Evolutionary conservation across 1,140 invertebrate species (phyloP).

Genomic region (Cydia fagiglandana): DNA sequence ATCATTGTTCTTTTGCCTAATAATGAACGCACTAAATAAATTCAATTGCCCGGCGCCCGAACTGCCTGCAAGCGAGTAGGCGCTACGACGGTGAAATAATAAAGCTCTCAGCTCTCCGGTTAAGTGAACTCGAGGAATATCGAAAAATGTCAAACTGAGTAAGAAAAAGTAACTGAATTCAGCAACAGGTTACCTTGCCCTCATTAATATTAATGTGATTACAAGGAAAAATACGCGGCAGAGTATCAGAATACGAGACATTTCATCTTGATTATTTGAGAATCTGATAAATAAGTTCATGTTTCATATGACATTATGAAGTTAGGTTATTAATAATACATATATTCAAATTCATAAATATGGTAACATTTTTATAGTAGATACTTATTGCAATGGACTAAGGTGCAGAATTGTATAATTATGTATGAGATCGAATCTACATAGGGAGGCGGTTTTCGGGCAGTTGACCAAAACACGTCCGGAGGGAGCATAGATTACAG

Average conservation of each 20-base stretch:
- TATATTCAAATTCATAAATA: background rate
- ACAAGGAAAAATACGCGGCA: background rate
- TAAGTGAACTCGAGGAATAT: background rate
- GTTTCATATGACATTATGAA: background rate
- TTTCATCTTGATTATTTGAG: background rate
- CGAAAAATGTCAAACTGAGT: slow-evolving; percentile 9
- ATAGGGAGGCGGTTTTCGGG: background rate
- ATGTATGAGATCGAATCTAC: background rate
- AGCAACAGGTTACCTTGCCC: slow-evolving; percentile 9
- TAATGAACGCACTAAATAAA: slow-evolving; percentile 43
- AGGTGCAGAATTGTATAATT: background rate
- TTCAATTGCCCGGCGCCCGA: background rate
- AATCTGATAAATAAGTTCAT: background rate
- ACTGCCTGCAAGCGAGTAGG: background rate
- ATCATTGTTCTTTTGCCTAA: slow-evolving; percentile 44
- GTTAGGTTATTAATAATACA: background rate
- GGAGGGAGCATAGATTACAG: slow-evolving; percentile 18
- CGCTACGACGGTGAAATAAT: background rate
- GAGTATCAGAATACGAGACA: background rate
- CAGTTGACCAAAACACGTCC: slow-evolving; percentile 22
- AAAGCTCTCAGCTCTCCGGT: background rate
- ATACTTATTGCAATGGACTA: background rate
- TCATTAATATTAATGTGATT: slow-evolving; percentile 19
- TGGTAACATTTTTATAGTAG: background rate
- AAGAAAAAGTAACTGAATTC: slow-evolving; percentile 5